Percentiles rank a stretch among this genome's conserved stretches.
phyloP scores from a whole-genome alignment of 1,140 invertebrate genomes.

The Microplitis mediator region DNA sequence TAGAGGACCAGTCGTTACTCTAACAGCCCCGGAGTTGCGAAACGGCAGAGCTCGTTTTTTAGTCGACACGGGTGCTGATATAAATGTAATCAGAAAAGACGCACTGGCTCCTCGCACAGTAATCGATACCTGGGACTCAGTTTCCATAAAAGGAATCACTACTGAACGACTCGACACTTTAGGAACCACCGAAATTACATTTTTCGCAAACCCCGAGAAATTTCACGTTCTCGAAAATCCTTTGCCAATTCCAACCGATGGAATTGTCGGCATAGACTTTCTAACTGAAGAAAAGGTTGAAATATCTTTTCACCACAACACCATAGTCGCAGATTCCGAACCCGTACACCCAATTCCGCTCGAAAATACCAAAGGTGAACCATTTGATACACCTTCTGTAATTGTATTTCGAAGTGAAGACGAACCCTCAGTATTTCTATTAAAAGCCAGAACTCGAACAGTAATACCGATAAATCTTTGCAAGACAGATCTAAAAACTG shows the following conservation, averaged over 20 bases:
- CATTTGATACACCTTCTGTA: too few relatives aligned
- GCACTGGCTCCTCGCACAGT: background rate
- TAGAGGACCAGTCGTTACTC: background rate
- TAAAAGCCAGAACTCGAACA: too few relatives aligned
- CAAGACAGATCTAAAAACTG: background rate
- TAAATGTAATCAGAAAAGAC: background rate
- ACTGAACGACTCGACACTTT: background rate
- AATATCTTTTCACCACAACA: slow-evolving; percentile 9
- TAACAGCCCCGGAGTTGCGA: background rate
- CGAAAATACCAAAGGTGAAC: background rate
- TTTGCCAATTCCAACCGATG: background rate
- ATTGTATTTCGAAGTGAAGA: too few relatives aligned
- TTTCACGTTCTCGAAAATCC: background rate
- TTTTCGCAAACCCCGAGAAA: background rate
- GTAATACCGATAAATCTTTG: background rate
- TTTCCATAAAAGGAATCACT: background rate
- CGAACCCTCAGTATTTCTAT: too few relatives aligned
- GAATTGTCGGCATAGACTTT: slow-evolving; percentile 1
- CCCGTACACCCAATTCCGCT: background rate
- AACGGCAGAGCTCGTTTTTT: background rate
- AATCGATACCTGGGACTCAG: background rate
- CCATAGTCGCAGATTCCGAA: background rate
- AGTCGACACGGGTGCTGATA: background rate
- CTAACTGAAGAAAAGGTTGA: background rate
- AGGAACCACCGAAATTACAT: background rate